Evolutionary conservation across 2,888 invertebrate genomes (phyloP), one percentile per base, ranked within the genome.

Genomic region (Thera britannica): DNA sequence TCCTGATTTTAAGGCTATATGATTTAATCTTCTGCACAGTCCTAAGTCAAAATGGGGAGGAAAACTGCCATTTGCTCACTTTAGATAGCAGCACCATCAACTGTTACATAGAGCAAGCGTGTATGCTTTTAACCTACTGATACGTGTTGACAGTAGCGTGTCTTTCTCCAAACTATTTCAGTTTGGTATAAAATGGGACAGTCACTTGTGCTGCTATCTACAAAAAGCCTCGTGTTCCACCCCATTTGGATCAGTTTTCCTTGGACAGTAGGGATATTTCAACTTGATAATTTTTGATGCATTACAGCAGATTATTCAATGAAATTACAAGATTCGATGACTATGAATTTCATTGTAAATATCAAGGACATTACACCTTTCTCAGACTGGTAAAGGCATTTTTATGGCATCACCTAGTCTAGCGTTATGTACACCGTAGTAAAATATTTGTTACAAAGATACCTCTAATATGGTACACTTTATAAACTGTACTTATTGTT

Each of bases 401-500:
- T 62, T 54, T 38, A 23, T 62, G 46, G 58, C 41, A 55, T 59
- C 44, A 35, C 63, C 63, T 62, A 54, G 48, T 60, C 63, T 62
- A 54, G 48, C 55, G 49, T 64, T 35, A 52, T 58, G 34, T n/a
- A 46, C 38, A 58, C 35, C 49, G 8, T 48, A 55, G 59, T 49
- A 51, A 49, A 55, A 35, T 36, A 9, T 36, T 11, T 38, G n/a
- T 41, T 56, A 38, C 41, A 44, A 11, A 36, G n/a, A 64, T 11
- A 58, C 34, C 36, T 23, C 56, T 34, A 41, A 55, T 52, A 46
- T 12, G 3, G 23, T 56, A 12, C 35, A 60, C 49, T 6, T 8
- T 59, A 58, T 62, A 51, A 51, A 69, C 58, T 62, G 68, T 73
- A 72, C 67, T 75, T 72, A 68, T 65, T 62, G 56, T 65, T 60